Evolutionary conservation across 2,888 invertebrate genomes (phyloP), one percentile per base, ranked within the genome.

Genomic region (Megalurothrips usitatus): DNA sequence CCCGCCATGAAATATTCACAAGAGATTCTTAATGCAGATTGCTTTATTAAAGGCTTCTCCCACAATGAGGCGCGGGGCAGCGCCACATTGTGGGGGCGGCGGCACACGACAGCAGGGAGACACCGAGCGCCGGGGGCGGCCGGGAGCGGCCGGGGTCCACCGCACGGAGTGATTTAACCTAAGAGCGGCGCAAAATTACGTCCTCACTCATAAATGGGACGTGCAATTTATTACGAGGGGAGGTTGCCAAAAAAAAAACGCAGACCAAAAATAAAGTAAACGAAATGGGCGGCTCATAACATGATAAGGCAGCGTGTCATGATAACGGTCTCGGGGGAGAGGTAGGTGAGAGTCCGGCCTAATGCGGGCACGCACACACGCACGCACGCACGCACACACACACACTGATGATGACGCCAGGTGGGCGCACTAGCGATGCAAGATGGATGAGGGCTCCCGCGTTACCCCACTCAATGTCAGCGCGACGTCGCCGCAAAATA

Each of bases 11-110:
- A 75, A 75, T 75, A 75, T 75, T 75, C 68, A 75, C 58, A 26
- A 75, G 68, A 75, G 68, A 75, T 75, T 75, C 68, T 75, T 75
- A 26, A 75, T 75, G 68, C 68, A 75, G 68, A 75, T 75, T 75
- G 68, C 68, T 26, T 75, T 75, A 75, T 75, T 75, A 75, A 75
- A 75, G 68, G 68, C 58, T 58, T 17, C 58, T 58, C 58, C 19
- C 58, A 58, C 58, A 58, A 58, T 58, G 58, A 19, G 58, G 58
- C 58, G 58, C 58, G 52, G 52, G 14, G 52, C 19, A 19, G 68
- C 68, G 68, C 23, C 68, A 26, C 68, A 26, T 75, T n/a, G 68
- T 26, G 68, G 10, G 58, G 17, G 17, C 6, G 14, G 58, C 14
- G n/a, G 58, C 58, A 58, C n/a, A n/a, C n/a, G n/a, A 14, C 58